Conservation (phyloP, 2,888 invertebrate species). For the Lissonota sp. region DNA sequence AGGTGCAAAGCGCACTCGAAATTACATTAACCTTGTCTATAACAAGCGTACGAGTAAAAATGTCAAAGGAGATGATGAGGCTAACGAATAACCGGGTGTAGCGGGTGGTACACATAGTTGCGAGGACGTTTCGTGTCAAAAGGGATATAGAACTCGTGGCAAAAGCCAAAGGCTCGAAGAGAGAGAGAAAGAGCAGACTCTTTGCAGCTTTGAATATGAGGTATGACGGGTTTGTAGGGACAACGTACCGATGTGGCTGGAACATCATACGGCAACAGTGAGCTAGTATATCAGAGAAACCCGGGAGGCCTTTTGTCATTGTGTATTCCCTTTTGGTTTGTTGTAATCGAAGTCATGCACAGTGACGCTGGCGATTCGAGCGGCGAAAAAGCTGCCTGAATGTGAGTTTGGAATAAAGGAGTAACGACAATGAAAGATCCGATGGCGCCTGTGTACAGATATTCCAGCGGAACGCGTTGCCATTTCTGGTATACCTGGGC, state of each 20-base stretch:
- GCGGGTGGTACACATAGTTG: background rate
- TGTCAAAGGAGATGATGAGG: constrained; percentile 50
- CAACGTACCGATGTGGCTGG: background rate
- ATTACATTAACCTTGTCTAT: background rate
- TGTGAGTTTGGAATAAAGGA: background rate
- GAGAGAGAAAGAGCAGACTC: constrained; percentile 9
- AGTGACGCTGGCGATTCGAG: constrained; percentile 12
- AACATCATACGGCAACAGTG: background rate
- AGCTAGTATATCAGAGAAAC: constrained; percentile 25
- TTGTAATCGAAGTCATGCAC: constrained; percentile 14
- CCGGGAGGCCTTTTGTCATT: constrained; percentile 24
- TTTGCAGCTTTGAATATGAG: constrained; percentile 5
- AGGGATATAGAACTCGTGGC: constrained; percentile 34
- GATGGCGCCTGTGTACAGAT: background rate
- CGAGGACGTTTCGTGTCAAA: constrained; percentile 32
- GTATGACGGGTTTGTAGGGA: constrained; percentile 17
- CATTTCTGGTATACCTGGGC: background rate
- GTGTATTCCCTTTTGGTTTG: constrained; percentile 53
- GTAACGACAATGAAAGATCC: background rate
- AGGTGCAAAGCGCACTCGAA: background rate
- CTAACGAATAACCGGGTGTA: constrained; percentile 48
- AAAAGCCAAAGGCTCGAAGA: constrained; percentile 22
- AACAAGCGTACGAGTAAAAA: background rate
- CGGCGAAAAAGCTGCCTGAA: constrained; percentile 4
- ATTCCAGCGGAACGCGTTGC: background rate